phyloP scores from a whole-genome alignment of 2,113 vertebrate species.

The Dinomys branickii region DNA sequence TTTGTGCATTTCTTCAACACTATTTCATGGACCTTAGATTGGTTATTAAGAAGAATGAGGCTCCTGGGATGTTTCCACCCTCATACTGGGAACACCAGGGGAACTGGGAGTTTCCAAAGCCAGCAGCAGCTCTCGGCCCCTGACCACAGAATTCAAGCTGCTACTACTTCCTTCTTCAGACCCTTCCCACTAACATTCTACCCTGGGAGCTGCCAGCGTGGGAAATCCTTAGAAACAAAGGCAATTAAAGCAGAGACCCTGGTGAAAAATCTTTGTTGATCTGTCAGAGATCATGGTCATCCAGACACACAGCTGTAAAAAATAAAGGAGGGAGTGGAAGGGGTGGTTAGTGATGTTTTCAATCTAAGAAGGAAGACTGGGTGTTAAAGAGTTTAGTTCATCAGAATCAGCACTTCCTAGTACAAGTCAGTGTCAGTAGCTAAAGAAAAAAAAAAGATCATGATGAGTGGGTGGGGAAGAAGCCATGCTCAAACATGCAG shows the following conservation, averaged over 20 bases:
- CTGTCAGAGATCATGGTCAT: slow-evolving; percentile 77
- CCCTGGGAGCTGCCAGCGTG: slow-evolving; percentile 21
- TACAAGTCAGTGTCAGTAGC: slow-evolving; percentile 82
- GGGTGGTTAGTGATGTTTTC: slow-evolving; percentile 82
- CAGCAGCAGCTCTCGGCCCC: background rate
- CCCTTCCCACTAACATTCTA: slow-evolving; percentile 40
- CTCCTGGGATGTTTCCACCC: background rate
- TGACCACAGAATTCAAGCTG: background rate
- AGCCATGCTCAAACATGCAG: slow-evolving; percentile 86
- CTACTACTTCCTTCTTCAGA: background rate
- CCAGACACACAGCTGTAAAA: slow-evolving; percentile 84
- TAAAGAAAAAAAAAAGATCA: slow-evolving; percentile 84
- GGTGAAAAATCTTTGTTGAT: slow-evolving; percentile 39
- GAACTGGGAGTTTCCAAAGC: background rate
- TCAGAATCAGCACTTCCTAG: slow-evolving; percentile 82
- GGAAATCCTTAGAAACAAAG: slow-evolving; percentile 58
- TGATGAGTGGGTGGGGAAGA: slow-evolving; percentile 58
- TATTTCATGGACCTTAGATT: background rate
- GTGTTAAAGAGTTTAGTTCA: slow-evolving; percentile 84
- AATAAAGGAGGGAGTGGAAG: slow-evolving; percentile 74
- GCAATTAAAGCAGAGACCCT: slow-evolving; percentile 54
- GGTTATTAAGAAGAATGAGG: slow-evolving; percentile 25
- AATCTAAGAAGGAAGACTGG: slow-evolving; percentile 84
- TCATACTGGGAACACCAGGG: background rate
- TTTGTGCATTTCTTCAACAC: background rate